Evolutionary conservation across 2,113 vertebrate species (phyloP).

Genomic region (Pongo pygmaeus): DNA sequence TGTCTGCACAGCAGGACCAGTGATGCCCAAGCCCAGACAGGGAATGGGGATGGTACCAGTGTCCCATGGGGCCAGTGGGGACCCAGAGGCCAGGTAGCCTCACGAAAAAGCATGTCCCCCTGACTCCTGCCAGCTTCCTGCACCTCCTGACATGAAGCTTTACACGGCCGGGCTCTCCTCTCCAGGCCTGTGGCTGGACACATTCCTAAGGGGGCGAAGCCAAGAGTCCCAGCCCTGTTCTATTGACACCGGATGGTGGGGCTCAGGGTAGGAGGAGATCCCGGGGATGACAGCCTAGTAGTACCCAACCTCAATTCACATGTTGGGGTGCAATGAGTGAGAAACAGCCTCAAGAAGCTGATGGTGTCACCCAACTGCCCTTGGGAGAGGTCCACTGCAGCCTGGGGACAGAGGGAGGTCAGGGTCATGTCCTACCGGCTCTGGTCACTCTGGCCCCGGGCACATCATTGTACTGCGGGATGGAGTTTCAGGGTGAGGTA

Average conservation of each 20-base stretch:
- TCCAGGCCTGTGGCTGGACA: not conserved
- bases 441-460: not conserved
- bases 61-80: not conserved
- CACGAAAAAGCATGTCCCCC: not conserved
- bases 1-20: not conserved
- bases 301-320: not conserved
- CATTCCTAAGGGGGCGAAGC: accelerated
- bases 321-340: not conserved
- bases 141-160: not conserved
- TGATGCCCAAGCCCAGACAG: not conserved
- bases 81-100: not conserved
- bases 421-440: not conserved
- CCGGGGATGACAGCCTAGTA: not conserved
- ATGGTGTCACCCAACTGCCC: not conserved
- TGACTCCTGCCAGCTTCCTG: not conserved
- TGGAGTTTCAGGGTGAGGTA: not conserved
- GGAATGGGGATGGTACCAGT: not conserved
- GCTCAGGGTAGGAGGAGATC: not conserved
- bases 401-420: not conserved
- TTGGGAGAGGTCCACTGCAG: not conserved
- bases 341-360: not conserved
- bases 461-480: not conserved
- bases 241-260: not conserved
- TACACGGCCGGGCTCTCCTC: not conserved
- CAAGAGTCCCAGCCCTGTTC: not conserved